phyloP scores from a whole-genome alignment of 2,797 vertebrate species.

The Artibeus jamaicensis region DNA sequence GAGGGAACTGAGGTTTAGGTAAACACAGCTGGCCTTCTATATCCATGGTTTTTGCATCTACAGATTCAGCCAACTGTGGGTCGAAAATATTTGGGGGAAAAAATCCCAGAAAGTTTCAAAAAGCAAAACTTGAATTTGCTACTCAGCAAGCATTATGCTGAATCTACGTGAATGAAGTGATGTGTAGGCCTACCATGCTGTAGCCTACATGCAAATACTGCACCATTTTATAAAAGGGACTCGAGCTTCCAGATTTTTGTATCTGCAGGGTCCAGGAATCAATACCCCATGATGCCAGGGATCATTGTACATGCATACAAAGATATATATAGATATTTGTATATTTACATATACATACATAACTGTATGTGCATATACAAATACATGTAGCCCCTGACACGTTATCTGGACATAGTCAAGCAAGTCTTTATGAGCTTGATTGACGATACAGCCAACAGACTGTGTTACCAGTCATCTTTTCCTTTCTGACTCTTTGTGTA shows the following conservation, averaged over 20 bases:
- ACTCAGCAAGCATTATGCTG: background rate
- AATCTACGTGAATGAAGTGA: background rate
- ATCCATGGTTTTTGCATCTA: background rate
- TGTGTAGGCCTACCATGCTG: background rate
- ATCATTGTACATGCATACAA: background rate
- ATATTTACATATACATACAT: background rate
- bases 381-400: background rate
- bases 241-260: background rate
- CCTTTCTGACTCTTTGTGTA: conserved; percentile 27
- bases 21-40: background rate
- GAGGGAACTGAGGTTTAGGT: background rate
- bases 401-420: background rate
- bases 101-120: background rate
- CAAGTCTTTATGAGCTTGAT: background rate
- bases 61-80: background rate
- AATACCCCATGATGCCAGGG: background rate
- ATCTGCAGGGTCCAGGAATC: background rate
- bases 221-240: background rate
- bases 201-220: background rate
- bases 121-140: background rate
- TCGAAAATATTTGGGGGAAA: background rate
- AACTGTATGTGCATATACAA: background rate
- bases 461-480: background rate
- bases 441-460: background rate
- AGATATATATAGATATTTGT: background rate